These are phyloP conservation scores for Tragelaphus scriptus DNA, from an alignment of 2,113 vertebrate genomes.

Conservation along the genomic window DNA sequence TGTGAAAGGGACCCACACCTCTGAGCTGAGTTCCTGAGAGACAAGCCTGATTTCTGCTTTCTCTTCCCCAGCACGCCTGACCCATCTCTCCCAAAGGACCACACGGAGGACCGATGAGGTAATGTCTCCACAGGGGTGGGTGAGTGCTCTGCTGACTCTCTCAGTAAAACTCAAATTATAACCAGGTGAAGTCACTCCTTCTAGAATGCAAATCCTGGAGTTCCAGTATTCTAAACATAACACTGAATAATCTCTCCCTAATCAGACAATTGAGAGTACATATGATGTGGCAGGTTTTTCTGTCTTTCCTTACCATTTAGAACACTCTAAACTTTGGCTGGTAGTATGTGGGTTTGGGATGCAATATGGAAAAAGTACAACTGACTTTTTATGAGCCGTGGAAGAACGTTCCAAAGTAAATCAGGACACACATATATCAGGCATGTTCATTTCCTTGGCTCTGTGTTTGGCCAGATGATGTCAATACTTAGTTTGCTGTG, in stretches of 20 bases:
- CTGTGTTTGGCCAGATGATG: slow-evolving; percentile 56
- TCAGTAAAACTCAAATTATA: slow-evolving; percentile 57
- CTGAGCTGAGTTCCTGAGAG: not conserved
- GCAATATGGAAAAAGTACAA: slow-evolving; percentile 44
- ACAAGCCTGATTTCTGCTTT: not conserved
- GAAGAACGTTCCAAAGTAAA: slow-evolving; percentile 61
- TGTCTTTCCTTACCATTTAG: not conserved
- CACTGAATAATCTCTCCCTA: not conserved
- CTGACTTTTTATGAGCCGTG: not conserved
- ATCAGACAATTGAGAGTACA: not conserved
- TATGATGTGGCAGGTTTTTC: not conserved
- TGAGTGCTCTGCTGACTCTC: not conserved
- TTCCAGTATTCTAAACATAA: not conserved
- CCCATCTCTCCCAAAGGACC: not conserved
- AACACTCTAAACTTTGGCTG: not conserved
- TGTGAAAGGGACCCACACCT: not conserved
- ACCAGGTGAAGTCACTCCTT: slow-evolving; percentile 33
- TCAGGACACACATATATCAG: slow-evolving; percentile 14
- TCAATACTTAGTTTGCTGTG: slow-evolving; percentile 43
- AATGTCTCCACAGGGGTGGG: slow-evolving; percentile 38
- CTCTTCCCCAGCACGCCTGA: not conserved
- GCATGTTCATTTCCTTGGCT: slow-evolving; percentile 64
- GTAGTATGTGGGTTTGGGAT: slow-evolving; percentile 23
- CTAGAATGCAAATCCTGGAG: slow-evolving; percentile 3
- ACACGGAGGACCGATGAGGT: slow-evolving; percentile 6